Percentiles rank a stretch among this genome's conserved stretches.
Conservation (phyloP, 1,140 invertebrate species). For the Drosophila guanche region DNA sequence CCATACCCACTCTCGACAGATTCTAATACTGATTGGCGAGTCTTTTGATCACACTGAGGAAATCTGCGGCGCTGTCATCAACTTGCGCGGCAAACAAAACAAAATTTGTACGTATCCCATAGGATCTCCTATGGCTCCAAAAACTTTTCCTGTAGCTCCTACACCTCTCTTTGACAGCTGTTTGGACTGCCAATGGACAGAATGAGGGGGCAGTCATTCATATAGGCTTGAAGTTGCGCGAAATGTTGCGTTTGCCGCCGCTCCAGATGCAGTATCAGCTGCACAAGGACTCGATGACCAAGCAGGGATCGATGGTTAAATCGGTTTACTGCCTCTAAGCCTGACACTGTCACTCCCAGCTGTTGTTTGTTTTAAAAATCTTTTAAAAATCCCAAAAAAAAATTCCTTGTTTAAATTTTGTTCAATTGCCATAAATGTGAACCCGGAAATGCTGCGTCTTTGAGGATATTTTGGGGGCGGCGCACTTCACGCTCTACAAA, state of each 20-base stretch:
- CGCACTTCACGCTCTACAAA: constrained; percentile 45
- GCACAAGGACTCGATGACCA: constrained; percentile 93
- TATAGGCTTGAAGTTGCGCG: constrained; percentile 94
- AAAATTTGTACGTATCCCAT: constrained; percentile 87
- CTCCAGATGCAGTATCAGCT: constrained; percentile 90
- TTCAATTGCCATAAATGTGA: constrained; percentile 20
- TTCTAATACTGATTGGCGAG: constrained; percentile 98
- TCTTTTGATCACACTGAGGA: constrained; percentile 96
- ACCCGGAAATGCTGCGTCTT: constrained; percentile 17
- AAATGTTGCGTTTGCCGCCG: constrained; percentile 87
- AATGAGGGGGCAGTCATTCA: constrained; percentile 90
- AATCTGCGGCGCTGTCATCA: constrained; percentile 98
- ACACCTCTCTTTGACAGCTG: constrained; percentile 79
- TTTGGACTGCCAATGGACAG: constrained; percentile 95
- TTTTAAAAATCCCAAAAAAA: constrained; percentile 37
- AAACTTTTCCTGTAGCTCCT: background rate
- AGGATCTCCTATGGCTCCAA: background rate
- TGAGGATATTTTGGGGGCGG: background rate
- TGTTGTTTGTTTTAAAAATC: no score
- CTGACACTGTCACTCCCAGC: background rate
- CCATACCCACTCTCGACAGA: constrained; percentile 50
- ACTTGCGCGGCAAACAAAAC: constrained; percentile 94
- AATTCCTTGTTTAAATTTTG: constrained; percentile 15
- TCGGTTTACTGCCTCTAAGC: constrained; percentile 90
- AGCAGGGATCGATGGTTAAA: constrained; percentile 92